Conservation (phyloP, 1,140 invertebrate species). For the Trichogramma pretiosum region DNA sequence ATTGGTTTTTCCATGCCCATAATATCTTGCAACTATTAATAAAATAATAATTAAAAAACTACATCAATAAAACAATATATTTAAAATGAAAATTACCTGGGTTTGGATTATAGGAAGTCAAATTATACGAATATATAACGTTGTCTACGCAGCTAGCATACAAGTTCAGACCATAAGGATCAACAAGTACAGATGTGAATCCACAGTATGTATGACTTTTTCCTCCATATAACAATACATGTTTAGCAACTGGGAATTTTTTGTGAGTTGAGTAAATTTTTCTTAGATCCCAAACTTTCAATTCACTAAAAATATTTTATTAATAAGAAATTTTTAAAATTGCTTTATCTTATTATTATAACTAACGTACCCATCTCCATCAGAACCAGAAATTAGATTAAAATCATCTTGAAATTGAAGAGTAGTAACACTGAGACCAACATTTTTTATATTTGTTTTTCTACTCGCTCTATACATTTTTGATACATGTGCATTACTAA, state of each 20-base stretch:
- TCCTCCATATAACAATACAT: conserved; percentile 62
- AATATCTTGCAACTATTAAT: conserved; percentile 36
- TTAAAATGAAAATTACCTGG: conserved; percentile 44
- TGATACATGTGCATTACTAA: conserved; percentile 12
- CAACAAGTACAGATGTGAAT: conserved; percentile 69
- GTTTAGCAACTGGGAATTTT: conserved; percentile 60
- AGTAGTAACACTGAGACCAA: conserved; percentile 60
- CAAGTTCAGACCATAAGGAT: conserved; percentile 56
- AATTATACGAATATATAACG: conserved; percentile 75
- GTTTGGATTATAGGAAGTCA: conserved; percentile 57
- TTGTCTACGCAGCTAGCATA: conserved; percentile 83
- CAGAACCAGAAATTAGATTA: conserved; percentile 69
- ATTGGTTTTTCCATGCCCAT: conserved; percentile 59
- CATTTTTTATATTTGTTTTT: neutral
- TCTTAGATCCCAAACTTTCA: conserved; percentile 81
- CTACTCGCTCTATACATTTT: too few species aligned
- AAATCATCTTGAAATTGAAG: conserved; percentile 70
- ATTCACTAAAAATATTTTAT: conserved; percentile 41
- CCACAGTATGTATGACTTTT: conserved; percentile 58
- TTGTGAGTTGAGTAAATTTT: conserved; percentile 67
- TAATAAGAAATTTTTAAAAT: neutral
- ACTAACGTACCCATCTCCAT: conserved; percentile 63
- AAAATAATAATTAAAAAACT: neutral
- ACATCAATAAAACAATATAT: conserved; percentile 6
- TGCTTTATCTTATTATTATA: neutral